Conservation (phyloP, 2,888 invertebrate species). For the Monoplex corrugatus region DNA sequence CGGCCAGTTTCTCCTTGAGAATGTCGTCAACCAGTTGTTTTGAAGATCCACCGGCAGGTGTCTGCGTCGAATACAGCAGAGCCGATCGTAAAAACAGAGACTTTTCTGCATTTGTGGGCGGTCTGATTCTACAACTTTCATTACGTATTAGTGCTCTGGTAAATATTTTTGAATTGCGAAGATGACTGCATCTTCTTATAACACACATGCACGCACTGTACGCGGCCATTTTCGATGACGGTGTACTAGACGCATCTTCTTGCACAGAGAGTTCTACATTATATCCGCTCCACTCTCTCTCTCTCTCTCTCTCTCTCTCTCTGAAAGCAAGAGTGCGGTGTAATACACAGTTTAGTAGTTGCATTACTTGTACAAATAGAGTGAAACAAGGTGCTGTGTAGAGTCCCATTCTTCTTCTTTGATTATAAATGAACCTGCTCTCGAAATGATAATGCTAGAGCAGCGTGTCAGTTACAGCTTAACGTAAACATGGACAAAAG, state of each 20-base stretch:
- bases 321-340: too few species aligned
- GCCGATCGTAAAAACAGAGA: slow-evolving; percentile 19
- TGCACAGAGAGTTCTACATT: not conserved
- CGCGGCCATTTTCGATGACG: slow-evolving; percentile 54
- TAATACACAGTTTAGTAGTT: too few species aligned
- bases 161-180: slow-evolving; percentile 25
- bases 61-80: slow-evolving; percentile 48
- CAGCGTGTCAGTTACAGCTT: too few species aligned
- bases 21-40: slow-evolving; percentile 56
- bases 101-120: slow-evolving; percentile 1
- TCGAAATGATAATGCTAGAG: too few species aligned
- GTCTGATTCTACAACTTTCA: not conserved
- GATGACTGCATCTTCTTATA: slow-evolving; percentile 25
- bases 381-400: too few species aligned
- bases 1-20: slow-evolving; percentile 48
- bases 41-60: slow-evolving; percentile 29
- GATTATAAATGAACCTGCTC: not conserved
- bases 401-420: too few species aligned
- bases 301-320: not conserved
- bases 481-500: too few species aligned
- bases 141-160: slow-evolving; percentile 4
- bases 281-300: not conserved
- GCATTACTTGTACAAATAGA: too few species aligned
- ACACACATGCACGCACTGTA: slow-evolving; percentile 56
- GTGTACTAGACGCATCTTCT: not conserved